Evolutionary conservation across 2,113 vertebrate genomes (phyloP), one percentile per base, ranked within the genome.

Genomic region (Eulemur macaco): DNA sequence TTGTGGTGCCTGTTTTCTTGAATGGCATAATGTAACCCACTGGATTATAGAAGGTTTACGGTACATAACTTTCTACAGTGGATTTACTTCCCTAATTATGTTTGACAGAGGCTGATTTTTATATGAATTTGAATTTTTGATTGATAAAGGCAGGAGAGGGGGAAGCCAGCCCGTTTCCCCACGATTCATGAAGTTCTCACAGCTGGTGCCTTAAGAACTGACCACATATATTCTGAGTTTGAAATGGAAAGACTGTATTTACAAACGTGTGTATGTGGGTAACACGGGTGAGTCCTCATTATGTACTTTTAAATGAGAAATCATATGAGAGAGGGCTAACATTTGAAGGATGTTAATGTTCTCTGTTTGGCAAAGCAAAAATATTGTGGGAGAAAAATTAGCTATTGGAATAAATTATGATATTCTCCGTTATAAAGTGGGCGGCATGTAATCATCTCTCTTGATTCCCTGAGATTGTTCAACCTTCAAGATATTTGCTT

Each of bases 301-400:
- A 37, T 52, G 64, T 56, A 89, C 74, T n/a, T 97, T 90, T 68
- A 66, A 94, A 91, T 63, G 86, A 56, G 23, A 73, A 86, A 97
- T 94, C 25, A 91, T 89, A 69, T 97, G 92, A 82, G 64, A 87
- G 39, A 42, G 86, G 63, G 47, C 86, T 77, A 96, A 83, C 6
- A 25, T 54, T 95, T 86, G 34, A 96, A 98, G 91, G 69, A 73
- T 96, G 93, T 95, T 95, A 93, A 86, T 50, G 29, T 54, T 94
- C 66, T 95, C 66, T 95, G 52, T 58, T 84, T 95, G 11, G 5
- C 50, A 18, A 97, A 95, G 86, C 89, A 97, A 96, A 95, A 95
- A 83, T 93, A 89, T 56, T 83, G 54, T 63, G 27, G 63, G 94
- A 94, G 23, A 45, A 96, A 96, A 37, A 73, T 92, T 17, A 88